phyloP scores from a whole-genome alignment of 2,888 invertebrate species.

The Teinopalpus imperialis region DNA sequence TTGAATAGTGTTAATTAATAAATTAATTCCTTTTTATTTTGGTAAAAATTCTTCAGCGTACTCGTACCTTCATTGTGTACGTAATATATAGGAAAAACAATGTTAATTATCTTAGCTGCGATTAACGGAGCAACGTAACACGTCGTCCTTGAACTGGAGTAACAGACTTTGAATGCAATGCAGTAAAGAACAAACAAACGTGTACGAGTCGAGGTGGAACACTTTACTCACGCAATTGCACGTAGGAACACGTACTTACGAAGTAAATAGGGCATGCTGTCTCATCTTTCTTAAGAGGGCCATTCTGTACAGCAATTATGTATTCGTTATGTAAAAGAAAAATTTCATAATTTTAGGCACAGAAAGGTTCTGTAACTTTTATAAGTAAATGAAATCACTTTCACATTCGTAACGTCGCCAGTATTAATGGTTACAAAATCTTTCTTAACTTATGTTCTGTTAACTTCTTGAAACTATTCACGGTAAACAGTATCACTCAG shows the following conservation, averaged over 20 bases:
- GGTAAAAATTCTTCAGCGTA: too few relatives aligned
- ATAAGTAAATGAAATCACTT: constrained; percentile 8
- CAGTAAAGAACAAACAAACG: constrained; percentile 25
- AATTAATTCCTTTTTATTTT: too few relatives aligned
- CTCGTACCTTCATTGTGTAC: not conserved
- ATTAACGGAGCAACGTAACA: constrained; percentile 44
- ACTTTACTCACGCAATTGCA: constrained; percentile 32
- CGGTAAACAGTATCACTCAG: too few relatives aligned
- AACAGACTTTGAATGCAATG: constrained; percentile 39
- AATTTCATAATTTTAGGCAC: constrained; percentile 8
- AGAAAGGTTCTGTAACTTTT: constrained; percentile 6
- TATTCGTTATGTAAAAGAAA: constrained; percentile 11
- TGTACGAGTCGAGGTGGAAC: constrained; percentile 23
- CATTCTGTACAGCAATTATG: constrained; percentile 12
- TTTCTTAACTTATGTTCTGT: too few relatives aligned
- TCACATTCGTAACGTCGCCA: not conserved
- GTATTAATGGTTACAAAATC: not conserved
- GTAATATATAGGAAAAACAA: constrained; percentile 15
- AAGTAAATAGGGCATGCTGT: constrained; percentile 40
- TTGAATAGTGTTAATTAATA: too few relatives aligned
- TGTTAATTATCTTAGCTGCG: constrained; percentile 34
- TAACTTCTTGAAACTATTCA: too few relatives aligned
- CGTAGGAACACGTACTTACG: constrained; percentile 35
- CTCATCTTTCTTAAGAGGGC: constrained; percentile 34
- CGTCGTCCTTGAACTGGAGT: constrained; percentile 63